phyloP scores from a whole-genome alignment of 1,140 invertebrate species.

The Frieseomelitta varia region DNA sequence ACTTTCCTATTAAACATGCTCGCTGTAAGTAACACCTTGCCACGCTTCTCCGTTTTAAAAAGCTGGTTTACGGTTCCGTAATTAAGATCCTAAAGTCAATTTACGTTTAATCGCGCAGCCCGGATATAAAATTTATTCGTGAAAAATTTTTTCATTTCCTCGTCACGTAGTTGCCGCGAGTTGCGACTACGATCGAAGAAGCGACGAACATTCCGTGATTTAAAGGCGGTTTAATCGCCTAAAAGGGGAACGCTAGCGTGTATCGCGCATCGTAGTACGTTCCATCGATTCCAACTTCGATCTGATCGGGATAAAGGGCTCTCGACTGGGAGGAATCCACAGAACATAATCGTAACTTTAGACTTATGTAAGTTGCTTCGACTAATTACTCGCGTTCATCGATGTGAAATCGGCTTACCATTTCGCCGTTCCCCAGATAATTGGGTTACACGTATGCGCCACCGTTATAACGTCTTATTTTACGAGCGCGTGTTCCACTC shows the following conservation, averaged over 20 bases:
- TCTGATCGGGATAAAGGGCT: slow-evolving; percentile 3
- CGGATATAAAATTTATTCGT: background rate
- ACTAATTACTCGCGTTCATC: slow-evolving; percentile 37
- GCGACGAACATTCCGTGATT: background rate
- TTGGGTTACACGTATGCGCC: slow-evolving; percentile 21
- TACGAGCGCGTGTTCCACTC: slow-evolving; percentile 2
- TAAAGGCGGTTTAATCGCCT: background rate
- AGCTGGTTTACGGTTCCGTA: background rate
- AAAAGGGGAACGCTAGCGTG: background rate
- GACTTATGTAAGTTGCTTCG: slow-evolving; percentile 26
- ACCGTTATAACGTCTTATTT: slow-evolving; percentile 34
- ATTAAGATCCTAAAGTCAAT: background rate
- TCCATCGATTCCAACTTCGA: background rate
- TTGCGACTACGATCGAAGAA: background rate
- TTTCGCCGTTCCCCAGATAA: slow-evolving; percentile 5
- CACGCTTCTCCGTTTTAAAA: background rate
- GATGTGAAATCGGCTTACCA: slow-evolving; percentile 32
- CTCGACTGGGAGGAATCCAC: background rate
- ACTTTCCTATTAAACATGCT: background rate
- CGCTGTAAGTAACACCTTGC: background rate
- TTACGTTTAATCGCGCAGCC: background rate
- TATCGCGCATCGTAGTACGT: background rate
- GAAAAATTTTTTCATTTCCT: background rate
- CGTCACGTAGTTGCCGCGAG: no score
- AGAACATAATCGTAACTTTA: slow-evolving; percentile 33